These are phyloP conservation scores for Leucoraja erinaceus DNA, from an alignment of 2,113 vertebrate genomes.

Conservation along the genomic window DNA sequence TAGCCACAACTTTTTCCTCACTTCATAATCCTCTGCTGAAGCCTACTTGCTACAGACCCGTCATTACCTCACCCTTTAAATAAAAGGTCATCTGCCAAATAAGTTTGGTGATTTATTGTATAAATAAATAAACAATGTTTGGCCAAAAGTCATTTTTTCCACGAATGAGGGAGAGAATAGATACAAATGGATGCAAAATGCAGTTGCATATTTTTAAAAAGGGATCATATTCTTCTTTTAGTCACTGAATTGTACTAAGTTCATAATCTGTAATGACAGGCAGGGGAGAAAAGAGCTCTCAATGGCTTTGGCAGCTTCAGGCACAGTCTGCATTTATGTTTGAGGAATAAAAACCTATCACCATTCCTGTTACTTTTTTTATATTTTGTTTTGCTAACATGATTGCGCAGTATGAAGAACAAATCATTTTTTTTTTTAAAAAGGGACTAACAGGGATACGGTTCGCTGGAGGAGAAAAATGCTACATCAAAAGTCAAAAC, in stretches of 20 bases:
- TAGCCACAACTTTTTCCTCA: neutral
- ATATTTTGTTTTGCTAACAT: constrained; percentile 5
- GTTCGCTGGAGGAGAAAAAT: constrained; percentile 71
- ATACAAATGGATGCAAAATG: neutral
- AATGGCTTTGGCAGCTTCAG: neutral
- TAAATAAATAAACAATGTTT: no score
- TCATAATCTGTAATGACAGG: neutral
- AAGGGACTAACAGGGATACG: constrained; percentile 69
- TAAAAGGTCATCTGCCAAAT: no score
- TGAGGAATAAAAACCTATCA: neutral
- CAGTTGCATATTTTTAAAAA: neutral
- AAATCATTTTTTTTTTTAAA: constrained; percentile 39
- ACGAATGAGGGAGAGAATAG: neutral
- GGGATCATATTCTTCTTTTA: neutral
- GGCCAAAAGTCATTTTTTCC: no score
- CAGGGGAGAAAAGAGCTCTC: neutral
- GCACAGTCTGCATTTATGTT: neutral
- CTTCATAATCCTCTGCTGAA: neutral
- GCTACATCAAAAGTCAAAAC: constrained; percentile 68
- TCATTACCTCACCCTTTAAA: neutral
- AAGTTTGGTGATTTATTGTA: no score
- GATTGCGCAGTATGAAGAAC: neutral
- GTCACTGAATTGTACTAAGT: neutral
- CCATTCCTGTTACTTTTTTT: neutral
- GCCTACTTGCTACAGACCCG: no score